phyloP scores from a whole-genome alignment of 2,888 invertebrate genomes.

The Rhingia rostrata region DNA sequence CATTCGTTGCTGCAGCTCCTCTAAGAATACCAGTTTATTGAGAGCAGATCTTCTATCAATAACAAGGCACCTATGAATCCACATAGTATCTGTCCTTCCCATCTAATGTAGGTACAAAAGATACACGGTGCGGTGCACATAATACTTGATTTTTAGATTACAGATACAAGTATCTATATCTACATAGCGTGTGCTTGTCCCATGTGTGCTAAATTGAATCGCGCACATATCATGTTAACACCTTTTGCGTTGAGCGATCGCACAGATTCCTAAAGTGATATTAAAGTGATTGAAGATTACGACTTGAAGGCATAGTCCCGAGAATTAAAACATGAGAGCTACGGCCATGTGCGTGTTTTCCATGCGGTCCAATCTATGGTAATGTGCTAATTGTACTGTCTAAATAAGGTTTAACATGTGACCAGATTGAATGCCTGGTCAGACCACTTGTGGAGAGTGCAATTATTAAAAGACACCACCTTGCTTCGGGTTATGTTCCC shows the following conservation, averaged over 20 bases:
- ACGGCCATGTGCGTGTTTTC: too few species aligned
- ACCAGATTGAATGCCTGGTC: slow-evolving; percentile 52
- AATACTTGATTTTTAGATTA: background rate
- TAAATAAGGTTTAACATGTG: slow-evolving; percentile 59
- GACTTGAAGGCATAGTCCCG: slow-evolving; percentile 51
- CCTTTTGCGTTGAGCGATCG: slow-evolving; percentile 70
- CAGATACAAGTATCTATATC: background rate
- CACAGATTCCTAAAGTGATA: slow-evolving; percentile 68
- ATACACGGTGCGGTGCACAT: too few species aligned
- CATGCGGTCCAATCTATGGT: slow-evolving; percentile 2
- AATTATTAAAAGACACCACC: slow-evolving; percentile 63
- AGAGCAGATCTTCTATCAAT: slow-evolving; percentile 27
- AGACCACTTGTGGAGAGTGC: slow-evolving; percentile 50
- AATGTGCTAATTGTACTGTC: slow-evolving; percentile 69
- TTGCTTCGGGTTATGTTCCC: slow-evolving; percentile 25
- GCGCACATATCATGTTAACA: slow-evolving; percentile 72
- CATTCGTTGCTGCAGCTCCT: background rate
- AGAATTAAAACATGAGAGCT: background rate
- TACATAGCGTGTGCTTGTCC: slow-evolving; percentile 10
- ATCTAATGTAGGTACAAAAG: slow-evolving; percentile 3
- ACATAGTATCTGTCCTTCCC: slow-evolving; percentile 20
- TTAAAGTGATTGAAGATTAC: slow-evolving; percentile 73
- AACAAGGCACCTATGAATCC: slow-evolving; percentile 13
- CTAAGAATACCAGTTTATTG: slow-evolving; percentile 10
- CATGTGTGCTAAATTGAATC: slow-evolving; percentile 60